Evolutionary conservation across 2,888 invertebrate species (phyloP), one percentile per base, ranked within the genome.

Genomic region (Pharmacophagus antenor): DNA sequence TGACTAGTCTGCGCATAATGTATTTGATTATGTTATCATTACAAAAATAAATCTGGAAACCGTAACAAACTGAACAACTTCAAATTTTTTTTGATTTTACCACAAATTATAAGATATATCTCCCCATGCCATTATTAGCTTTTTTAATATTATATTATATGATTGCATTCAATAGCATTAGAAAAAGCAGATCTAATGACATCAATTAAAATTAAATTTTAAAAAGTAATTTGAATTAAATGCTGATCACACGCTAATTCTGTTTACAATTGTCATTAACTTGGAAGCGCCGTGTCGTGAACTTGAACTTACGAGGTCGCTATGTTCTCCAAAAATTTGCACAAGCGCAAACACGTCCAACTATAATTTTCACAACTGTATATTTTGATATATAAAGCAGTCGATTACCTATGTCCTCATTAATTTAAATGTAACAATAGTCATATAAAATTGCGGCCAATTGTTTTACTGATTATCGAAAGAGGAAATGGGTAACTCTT

Each of bases 221-320:
- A n/a, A n/a, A 6, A n/a, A n/a, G 37, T n/a, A 37, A 37, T 37
- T n/a, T 37, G 4, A n/a, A 3, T 37, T 37, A 37, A 37, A 2
- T 15, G 37, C n/a, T n/a, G 15, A 37, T 1, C 37, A 37, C 37
- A n/a, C n/a, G n/a, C n/a, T 5, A 37, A 37, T 6, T 37, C n/a
- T 44, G 42, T 44, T 44, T 44, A 44, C 42, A 44, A 44, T 18
- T 44, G 42, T 18, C 17, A 18, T 44, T 44, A 44, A 44, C n/a
- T 44, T 18, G 37, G 4, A 37, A 37, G 37, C 37, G 37, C n/a
- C 18, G 10, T n/a, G 42, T n/a, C 42, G 10, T 44, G 18, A 44
- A 44, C 42, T 44, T 44, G 42, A 44, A 44, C 42, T n/a, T 8
- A 18, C 18, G 10, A 18, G 42, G 42, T 44, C 18, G 18, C 42